These are phyloP conservation scores for Scalopus aquaticus DNA, from an alignment of 2,113 vertebrate species.

Conservation along the genomic window DNA sequence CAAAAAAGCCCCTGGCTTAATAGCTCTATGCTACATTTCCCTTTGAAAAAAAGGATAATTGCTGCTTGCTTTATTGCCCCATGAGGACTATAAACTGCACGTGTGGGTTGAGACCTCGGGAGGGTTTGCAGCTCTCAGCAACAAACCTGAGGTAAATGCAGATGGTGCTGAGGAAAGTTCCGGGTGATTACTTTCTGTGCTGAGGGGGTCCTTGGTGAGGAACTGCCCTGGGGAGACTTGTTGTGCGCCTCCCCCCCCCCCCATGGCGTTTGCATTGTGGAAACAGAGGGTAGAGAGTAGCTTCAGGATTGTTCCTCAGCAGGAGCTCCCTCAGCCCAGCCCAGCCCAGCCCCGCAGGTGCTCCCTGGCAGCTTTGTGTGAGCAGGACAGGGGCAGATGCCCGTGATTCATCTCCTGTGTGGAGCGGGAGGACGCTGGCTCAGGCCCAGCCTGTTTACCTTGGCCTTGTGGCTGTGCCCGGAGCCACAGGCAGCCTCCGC, in stretches of 20 bases:
- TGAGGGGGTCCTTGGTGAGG: background rate
- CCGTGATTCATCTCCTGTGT: conserved; percentile 56
- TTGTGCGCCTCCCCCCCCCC: accelerated
- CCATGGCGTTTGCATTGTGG: background rate
- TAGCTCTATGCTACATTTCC: background rate
- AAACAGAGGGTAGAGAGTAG: background rate
- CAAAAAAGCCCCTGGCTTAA: background rate
- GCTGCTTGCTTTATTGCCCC: background rate
- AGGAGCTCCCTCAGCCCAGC: background rate
- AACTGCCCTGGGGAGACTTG: background rate
- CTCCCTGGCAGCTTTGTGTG: background rate
- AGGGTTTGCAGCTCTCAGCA: background rate
- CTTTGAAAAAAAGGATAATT: background rate
- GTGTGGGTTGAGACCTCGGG: background rate
- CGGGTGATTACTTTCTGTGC: background rate
- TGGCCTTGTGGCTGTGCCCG: background rate
- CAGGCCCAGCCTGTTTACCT: background rate
- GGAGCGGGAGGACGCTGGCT: background rate
- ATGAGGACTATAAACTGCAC: background rate
- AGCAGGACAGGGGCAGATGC: background rate
- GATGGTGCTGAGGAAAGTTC: background rate
- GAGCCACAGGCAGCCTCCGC: no score
- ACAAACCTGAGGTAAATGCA: background rate
- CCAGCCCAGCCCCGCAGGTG: background rate
- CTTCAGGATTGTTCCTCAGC: background rate